Evolutionary conservation across 2,888 invertebrate genomes (phyloP).

Genomic region (Trachelus tabidus): DNA sequence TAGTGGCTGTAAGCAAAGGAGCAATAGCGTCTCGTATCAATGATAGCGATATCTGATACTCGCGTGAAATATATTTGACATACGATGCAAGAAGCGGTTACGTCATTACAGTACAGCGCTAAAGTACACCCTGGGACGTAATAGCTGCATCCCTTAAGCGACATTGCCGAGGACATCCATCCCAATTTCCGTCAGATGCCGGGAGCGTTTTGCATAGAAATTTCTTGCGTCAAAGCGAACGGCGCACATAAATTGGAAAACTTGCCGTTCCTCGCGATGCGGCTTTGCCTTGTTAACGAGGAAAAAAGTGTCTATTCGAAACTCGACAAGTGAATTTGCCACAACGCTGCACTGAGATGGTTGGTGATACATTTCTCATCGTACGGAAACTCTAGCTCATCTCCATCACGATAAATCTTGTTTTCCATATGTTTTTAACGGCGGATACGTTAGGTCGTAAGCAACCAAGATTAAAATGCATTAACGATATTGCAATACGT

Average conservation of each 20-base stretch:
- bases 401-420: not conserved
- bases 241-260: constrained; percentile 46
- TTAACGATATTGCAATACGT: not conserved
- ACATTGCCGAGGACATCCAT: constrained; percentile 19
- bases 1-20: not conserved
- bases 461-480: not conserved
- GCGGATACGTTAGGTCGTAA: too few species aligned
- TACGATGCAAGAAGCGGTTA: not conserved
- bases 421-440: not conserved
- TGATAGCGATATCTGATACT: not conserved
- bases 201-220: constrained; percentile 43
- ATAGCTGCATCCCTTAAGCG: constrained; percentile 23
- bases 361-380: not conserved
- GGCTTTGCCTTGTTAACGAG: not conserved
- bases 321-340: constrained; percentile 15
- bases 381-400: not conserved
- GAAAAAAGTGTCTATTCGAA: constrained; percentile 34
- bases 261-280: constrained; percentile 30
- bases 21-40: not conserved
- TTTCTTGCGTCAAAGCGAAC: constrained; percentile 32
- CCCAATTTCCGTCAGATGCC: constrained; percentile 21
- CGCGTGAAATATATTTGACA: not conserved
- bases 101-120: not conserved
- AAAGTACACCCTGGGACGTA: constrained; percentile 10
- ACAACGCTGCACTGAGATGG: not conserved